Base-by-base conservation (phyloP, 2,113 vertebrate species). In the Daubentonia madagascariensis region DNA sequence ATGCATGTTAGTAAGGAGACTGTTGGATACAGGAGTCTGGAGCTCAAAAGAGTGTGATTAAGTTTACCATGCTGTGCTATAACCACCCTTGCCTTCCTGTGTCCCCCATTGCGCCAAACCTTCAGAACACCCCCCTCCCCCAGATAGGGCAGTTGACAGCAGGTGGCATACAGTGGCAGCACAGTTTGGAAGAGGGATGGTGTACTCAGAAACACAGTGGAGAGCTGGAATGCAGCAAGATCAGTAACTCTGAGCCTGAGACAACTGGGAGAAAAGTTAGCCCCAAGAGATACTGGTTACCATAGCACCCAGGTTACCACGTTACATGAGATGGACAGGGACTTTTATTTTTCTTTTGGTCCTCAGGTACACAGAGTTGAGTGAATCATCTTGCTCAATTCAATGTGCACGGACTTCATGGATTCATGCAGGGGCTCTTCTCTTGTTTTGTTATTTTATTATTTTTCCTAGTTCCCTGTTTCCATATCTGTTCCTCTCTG, bases 81-180 rank as follows among this genome's bases (percentile, higher is more conserved):
- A 54, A 40, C 16, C 28, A 35, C 25, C 35, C 52, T 35, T 50
- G n/a, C 4, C 28, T 89, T 10, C 28, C 57, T 50, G 45, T 54
- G 54, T 14, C 76, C 40, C 61, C 43, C 28, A n/a, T 4, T 30
- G 35, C n/a, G n/a, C 28, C 57, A n/a, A 72, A 59, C 52, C 68
- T 67, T 48, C 48, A 40, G 30, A 32, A n/a, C 72, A 40, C 72
- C 25, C 5, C 18, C 40, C 45, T 13, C 2, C 30, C 16, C 14
- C 16, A 61, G 28, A 17, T 4, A 37, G 65, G n/a, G 30, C 54
- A 61, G 22, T 20, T n/a, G 23, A 40, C 16, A 2, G 1, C 2
- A 5, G 28, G 52, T 25, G 28, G 1, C n/a, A 2, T 7, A 1
- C n/a, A 89, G 35, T 5, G 17, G 54, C 9, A 2, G 17, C 14